Evolutionary conservation across 2,113 vertebrate genomes (phyloP), one percentile per base, ranked within the genome.

Genomic region (Osmerus mordax): DNA sequence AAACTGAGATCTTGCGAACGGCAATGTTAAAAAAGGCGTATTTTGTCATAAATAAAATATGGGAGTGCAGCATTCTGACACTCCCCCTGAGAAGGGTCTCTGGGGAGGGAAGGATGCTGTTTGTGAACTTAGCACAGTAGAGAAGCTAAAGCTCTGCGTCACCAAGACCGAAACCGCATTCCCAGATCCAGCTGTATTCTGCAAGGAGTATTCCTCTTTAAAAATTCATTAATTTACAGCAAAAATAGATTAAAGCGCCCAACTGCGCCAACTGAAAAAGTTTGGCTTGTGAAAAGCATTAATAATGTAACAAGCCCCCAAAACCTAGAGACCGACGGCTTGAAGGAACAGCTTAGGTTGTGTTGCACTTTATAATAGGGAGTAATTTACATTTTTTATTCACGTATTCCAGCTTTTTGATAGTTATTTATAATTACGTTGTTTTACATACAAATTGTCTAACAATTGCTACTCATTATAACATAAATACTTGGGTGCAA

Each of bases 171-270:
- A 79, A 62, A 79, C 87, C 81, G 71, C 81, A 83, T 79, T 76
- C 84, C 80, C 86, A 82, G 71, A 87, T 58, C 79, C 77, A 86
- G 76, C 78, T 29, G 71, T 80, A 87, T 87, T 86, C 88, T 86
- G 81, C 69, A 41, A 86, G 82, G 87, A 89, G 86, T 78, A 86
- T 77, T 82, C 79, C 87, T 88, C 81, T 87, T 92, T 91, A 90
- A 91, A 91, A 90, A 91, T 90, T 84, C 83, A 90, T 90, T 91
- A 86, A 90, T 92, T 91, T 90, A 88, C 88, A 87, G 87, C 89
- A 89, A 87, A 91, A 90, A 90, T 88, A 91, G 89, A 90, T 90
- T 90, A 89, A 89, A 90, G 87, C 74, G 53, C 84, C 87, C 85
- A 89, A 87, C 85, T 83, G 84, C 84, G 82, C 81, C 81, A 88